Evolutionary conservation across 2,113 vertebrate species (phyloP).

Genomic region (Ceyx margarethae): DNA sequence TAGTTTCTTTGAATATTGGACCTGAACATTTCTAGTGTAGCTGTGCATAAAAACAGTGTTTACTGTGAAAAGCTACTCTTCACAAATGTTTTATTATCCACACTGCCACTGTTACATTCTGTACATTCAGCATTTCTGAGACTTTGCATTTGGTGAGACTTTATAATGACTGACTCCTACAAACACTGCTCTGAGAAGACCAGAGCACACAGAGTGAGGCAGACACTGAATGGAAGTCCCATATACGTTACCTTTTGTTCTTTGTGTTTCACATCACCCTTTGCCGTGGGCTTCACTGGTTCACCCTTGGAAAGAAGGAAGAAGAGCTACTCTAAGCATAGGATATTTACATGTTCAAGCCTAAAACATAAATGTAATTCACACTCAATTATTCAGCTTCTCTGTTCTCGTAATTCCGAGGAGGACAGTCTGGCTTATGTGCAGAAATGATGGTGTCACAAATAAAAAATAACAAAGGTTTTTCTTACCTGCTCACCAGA

Average conservation of each 20-base stretch:
- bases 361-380: neutral
- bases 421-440: neutral
- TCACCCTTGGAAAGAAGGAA: constrained; percentile 61
- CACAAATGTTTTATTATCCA: neutral
- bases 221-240: neutral
- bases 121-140: neutral
- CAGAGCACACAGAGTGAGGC: neutral
- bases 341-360: neutral
- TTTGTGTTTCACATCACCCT: neutral
- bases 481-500: constrained; percentile 64
- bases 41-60: neutral
- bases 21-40: neutral
- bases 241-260: constrained; percentile 61
- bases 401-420: neutral
- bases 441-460: neutral
- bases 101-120: neutral
- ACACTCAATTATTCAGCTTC: neutral
- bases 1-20: neutral
- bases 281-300: constrained; percentile 36
- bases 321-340: neutral
- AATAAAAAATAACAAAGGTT: neutral
- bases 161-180: neutral
- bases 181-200: neutral
- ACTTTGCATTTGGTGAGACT: neutral
- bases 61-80: neutral